These are phyloP conservation scores for Alouatta palliata DNA, from an alignment of 2,113 vertebrate species.

Conservation along the genomic window DNA sequence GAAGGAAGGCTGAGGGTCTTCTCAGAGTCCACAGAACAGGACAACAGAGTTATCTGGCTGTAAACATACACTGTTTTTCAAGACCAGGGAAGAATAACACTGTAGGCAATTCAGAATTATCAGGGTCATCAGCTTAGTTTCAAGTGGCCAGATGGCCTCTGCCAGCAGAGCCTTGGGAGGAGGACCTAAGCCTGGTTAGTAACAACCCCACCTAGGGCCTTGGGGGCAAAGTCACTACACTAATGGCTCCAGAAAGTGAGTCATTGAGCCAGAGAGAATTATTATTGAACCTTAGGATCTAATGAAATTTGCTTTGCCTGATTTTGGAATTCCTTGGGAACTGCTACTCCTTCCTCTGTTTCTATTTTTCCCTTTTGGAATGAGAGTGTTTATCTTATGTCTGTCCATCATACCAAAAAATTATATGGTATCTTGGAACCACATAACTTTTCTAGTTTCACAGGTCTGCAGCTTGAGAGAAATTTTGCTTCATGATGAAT, in stretches of 20 bases:
- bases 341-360: neutral
- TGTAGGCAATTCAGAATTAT: neutral
- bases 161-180: neutral
- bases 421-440: neutral
- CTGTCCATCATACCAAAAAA: neutral
- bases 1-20: neutral
- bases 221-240: neutral
- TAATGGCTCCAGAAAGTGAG: neutral
- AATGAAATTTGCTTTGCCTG: neutral
- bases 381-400: neutral
- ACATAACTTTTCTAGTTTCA: neutral
- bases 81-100: neutral
- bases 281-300: neutral
- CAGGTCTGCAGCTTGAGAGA: neutral
- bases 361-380: neutral
- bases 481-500: neutral
- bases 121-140: neutral
- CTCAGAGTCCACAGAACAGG: neutral
- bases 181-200: neutral
- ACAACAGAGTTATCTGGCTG: neutral
- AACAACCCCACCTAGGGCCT: neutral
- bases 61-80: neutral
- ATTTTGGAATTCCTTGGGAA: neutral
- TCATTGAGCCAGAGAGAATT: neutral
- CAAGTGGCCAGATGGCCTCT: neutral